Percentiles rank a stretch among this genome's conserved stretches.
These are phyloP conservation scores for Lutjanus campechanus DNA, from an alignment of 2,797 vertebrate species.

Conservation along the genomic window DNA sequence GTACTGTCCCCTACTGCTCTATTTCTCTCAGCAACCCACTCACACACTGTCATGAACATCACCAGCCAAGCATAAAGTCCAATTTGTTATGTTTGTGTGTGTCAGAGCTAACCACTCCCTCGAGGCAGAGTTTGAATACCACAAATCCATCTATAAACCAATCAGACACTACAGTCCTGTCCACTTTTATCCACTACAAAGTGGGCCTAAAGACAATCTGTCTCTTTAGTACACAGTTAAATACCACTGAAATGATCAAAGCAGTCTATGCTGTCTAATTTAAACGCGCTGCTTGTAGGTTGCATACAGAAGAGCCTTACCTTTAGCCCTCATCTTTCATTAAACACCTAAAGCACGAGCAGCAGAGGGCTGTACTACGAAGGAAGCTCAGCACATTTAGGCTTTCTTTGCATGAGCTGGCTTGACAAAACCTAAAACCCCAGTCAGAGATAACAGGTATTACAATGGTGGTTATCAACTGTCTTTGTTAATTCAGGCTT, in stretches of 20 bases:
- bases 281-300: no score
- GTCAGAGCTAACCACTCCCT: neutral
- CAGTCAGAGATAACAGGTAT: no score
- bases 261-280: neutral
- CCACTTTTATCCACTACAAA: neutral
- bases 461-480: no score
- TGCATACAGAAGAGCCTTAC: neutral
- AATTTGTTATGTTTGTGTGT: neutral
- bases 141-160: slow-evolving; percentile 3
- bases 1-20: no score
- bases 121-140: slow-evolving; percentile 12
- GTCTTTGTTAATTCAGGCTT: no score
- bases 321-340: neutral
- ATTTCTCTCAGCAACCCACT: neutral
- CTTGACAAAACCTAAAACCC: no score
- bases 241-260: neutral
- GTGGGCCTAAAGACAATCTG: neutral
- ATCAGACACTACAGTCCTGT: neutral
- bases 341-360: neutral
- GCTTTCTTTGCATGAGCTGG: no score
- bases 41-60: slow-evolving; percentile 41
- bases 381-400: no score
- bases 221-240: neutral
- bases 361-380: no score
- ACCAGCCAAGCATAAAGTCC: slow-evolving; percentile 47